phyloP scores from a whole-genome alignment of 2,888 invertebrate species.

The Coelogynopora nodosa region DNA sequence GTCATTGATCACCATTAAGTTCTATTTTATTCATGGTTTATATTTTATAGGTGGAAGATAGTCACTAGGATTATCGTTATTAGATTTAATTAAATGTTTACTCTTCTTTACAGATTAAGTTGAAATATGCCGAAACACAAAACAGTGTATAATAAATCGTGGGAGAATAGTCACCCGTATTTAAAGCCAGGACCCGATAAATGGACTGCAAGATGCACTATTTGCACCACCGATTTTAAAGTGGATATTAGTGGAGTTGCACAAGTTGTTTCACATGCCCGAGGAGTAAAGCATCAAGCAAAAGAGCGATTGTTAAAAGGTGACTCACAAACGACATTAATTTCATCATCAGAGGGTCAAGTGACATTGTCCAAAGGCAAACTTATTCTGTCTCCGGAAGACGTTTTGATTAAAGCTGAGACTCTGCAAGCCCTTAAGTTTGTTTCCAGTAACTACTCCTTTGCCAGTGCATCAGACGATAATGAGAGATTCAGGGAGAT shows the following conservation, averaged over 20 bases:
- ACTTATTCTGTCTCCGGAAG: constrained; percentile 7
- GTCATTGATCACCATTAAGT: neutral
- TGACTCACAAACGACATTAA: neutral
- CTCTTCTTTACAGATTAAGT: neutral
- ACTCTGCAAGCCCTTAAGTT: constrained; percentile 18
- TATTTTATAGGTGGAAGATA: neutral
- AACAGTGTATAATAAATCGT: neutral
- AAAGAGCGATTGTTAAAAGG: constrained; percentile 13
- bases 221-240: neutral
- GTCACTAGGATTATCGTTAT: neutral
- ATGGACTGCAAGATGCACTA: constrained; percentile 18
- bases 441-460: constrained; percentile 23
- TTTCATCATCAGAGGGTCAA: constrained; percentile 17
- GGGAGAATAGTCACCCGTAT: neutral
- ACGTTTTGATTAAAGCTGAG: neutral
- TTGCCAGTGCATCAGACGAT: constrained; percentile 24
- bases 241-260: neutral
- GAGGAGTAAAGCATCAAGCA: neutral
- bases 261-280: neutral
- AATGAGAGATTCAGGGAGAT: constrained; percentile 12
- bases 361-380: constrained; percentile 10
- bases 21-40: neutral
- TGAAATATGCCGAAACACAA: neutral
- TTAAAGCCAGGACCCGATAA: constrained; percentile 6
- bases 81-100: neutral